Percentiles rank a stretch among this genome's conserved stretches.
phyloP scores from a whole-genome alignment of 2,888 invertebrate genomes.

The Alloscopus bannaensis region DNA sequence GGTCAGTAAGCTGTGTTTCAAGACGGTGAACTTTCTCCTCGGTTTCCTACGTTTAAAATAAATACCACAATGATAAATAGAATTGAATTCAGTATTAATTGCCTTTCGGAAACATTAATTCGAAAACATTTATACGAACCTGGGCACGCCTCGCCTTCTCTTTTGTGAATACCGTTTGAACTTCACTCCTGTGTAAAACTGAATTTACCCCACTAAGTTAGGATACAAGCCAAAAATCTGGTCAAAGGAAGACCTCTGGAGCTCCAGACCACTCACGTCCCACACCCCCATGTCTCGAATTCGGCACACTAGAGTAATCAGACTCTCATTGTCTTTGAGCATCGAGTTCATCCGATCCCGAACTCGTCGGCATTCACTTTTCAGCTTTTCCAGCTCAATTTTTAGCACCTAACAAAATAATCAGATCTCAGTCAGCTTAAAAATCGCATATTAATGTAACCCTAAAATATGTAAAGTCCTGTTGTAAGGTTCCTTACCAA shows the following conservation, averaged over 20 bases:
- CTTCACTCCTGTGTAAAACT: constrained; percentile 66
- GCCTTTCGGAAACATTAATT: background rate
- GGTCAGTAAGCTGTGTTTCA: constrained; percentile 53
- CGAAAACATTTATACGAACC: constrained; percentile 66
- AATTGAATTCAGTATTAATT: background rate
- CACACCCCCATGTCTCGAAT: constrained; percentile 72
- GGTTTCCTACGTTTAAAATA: constrained; percentile 47
- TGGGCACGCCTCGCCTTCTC: constrained; percentile 68
- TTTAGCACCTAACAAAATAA: constrained; percentile 46
- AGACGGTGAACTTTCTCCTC: constrained; percentile 60
- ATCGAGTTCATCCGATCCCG: constrained; percentile 65
- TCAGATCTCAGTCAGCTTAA: too few relatives aligned
- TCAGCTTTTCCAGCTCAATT: constrained; percentile 72
- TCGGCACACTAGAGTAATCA: constrained; percentile 68
- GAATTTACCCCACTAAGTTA: constrained; percentile 68
- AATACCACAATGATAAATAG: background rate
- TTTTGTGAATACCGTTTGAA: constrained; percentile 71
- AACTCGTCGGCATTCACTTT: constrained; percentile 65
- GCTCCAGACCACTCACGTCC: constrained; percentile 70
- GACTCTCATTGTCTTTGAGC: constrained; percentile 71
- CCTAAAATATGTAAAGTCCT: background rate
- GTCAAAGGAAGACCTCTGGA: constrained; percentile 67
- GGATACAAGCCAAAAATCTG: constrained; percentile 72
- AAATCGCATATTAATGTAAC: constrained; percentile 14
- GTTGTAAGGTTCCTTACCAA: constrained; percentile 47